Conservation (phyloP, 2,113 vertebrate genomes). For the Leucoraja erinaceus region DNA sequence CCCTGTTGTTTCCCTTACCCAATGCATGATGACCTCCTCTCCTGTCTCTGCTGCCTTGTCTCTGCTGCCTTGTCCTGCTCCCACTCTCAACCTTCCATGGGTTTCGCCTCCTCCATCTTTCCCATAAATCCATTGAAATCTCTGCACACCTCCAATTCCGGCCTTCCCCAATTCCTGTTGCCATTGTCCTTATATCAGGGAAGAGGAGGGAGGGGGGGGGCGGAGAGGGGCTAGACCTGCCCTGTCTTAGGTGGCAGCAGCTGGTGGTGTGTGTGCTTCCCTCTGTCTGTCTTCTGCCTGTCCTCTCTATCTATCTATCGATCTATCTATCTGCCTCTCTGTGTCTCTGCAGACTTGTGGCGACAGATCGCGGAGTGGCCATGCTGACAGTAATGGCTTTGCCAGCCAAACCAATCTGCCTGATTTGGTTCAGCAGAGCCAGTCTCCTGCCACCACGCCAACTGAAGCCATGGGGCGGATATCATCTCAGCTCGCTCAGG, state of each 20-base stretch:
- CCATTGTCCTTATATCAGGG: no score
- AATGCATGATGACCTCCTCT: neutral
- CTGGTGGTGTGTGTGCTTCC: neutral
- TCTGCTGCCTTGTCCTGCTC: neutral
- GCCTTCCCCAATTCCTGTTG: no score
- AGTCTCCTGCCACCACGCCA: constrained; percentile 77
- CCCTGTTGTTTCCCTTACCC: neutral
- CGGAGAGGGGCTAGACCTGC: neutral
- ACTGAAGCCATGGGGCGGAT: constrained; percentile 69
- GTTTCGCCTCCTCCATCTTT: neutral
- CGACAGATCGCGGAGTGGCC: constrained; percentile 81
- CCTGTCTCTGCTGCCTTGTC: neutral
- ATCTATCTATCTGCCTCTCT: constrained; percentile 47
- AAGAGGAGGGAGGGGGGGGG: neutral
- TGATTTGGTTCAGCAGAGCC: constrained; percentile 90
- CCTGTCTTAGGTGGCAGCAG: neutral
- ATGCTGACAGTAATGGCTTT: constrained; percentile 86
- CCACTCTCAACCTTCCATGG: no score
- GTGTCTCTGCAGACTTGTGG: constrained; percentile 74
- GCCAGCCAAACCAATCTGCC: constrained; percentile 87
- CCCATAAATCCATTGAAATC: no score
- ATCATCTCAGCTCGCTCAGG: constrained; percentile 69
- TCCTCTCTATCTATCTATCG: constrained; percentile 19
- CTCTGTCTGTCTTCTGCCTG: neutral
- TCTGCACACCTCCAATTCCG: neutral